Evolutionary conservation across 30 jellyfish, hydroid and myxozoan genomes (phyloP), one percentile per base, ranked within the genome.

Genomic region (Cassiopea xamachana): DNA sequence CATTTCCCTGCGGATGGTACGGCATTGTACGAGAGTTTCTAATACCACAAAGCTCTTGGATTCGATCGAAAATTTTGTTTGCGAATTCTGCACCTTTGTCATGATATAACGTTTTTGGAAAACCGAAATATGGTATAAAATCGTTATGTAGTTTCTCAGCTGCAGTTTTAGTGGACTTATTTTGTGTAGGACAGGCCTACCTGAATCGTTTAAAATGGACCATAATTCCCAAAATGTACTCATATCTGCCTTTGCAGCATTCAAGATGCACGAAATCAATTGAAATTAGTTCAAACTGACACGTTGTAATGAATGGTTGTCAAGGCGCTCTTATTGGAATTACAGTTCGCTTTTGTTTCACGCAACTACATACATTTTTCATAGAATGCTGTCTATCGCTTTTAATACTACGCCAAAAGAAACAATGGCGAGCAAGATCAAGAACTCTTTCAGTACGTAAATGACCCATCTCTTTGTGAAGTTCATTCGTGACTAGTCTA

Each of bases 81-180:
- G 82, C 97, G 51, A 81, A 90, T 75, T 90, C 97, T 1, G 68
- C 73, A 6, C 93, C 93, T 50, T 90, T 90, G 77, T 82, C 93
- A 60, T 82, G 89, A 39, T 50, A 74, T 46, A 74, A 71, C 51
- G 62, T 75, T 15, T 39, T 73, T 17, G 97, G 97, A 43, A 81
- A 77, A 16, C 97, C 97, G 62, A 90, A 90, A 15, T 93, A 64
- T 5, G 72, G 60, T 1, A 90, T 90, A 64, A 89, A 89, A 79
- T 89, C 96, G 76, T 70, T 80, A 48, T 79, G 80, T 7, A 89
- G 92, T 45, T 89, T 79, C 43, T 64, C 78, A 48, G 94, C 94
- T 16, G 94, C 94, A n/a, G 91, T 75, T 62, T 75, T 87, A 13
- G 90, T 82, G 59, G 89, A 62, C 61, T 82, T 89, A 67, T 89